Evolutionary conservation across 1,140 invertebrate species (phyloP).

Genomic region (Magallana angulata): DNA sequence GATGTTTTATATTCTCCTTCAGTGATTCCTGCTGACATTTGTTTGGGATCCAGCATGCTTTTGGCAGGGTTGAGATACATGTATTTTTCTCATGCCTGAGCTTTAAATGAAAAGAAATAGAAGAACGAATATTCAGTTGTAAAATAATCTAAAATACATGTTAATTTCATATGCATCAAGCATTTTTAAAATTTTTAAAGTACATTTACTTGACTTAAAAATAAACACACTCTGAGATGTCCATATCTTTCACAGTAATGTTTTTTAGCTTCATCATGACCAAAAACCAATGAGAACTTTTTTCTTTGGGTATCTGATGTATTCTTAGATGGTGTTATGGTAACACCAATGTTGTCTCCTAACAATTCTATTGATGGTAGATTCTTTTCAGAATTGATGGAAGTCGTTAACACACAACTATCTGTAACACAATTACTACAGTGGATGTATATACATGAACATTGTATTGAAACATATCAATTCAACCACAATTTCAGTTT

Average conservation of each 20-base stretch:
- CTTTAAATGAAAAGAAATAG: not conserved
- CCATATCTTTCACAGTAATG: constrained; percentile 29
- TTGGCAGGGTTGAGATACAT: not conserved
- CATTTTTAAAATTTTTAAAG: not conserved
- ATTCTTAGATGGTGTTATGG: constrained; percentile 35
- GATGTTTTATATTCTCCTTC: constrained; percentile 20
- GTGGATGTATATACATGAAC: no score
- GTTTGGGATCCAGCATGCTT: constrained; percentile 14
- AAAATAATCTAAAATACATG: not conserved
- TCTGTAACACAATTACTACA: not conserved
- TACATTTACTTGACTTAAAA: not conserved
- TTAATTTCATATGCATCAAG: not conserved
- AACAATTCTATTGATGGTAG: constrained; percentile 31
- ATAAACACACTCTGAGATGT: not conserved
- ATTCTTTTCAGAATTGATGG: not conserved
- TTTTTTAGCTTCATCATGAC: constrained; percentile 28
- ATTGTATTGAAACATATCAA: no score
- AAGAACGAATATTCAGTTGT: not conserved
- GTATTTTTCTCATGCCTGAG: not conserved
- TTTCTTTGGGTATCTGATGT: constrained; percentile 34
- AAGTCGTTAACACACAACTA: not conserved
- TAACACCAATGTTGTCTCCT: constrained; percentile 41
- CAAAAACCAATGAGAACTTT: constrained; percentile 48
- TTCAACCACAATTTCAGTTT: no score
- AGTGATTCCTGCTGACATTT: not conserved